Base-by-base conservation (phyloP, 2,888 invertebrate genomes). In the Netelia fuscicornis region DNA sequence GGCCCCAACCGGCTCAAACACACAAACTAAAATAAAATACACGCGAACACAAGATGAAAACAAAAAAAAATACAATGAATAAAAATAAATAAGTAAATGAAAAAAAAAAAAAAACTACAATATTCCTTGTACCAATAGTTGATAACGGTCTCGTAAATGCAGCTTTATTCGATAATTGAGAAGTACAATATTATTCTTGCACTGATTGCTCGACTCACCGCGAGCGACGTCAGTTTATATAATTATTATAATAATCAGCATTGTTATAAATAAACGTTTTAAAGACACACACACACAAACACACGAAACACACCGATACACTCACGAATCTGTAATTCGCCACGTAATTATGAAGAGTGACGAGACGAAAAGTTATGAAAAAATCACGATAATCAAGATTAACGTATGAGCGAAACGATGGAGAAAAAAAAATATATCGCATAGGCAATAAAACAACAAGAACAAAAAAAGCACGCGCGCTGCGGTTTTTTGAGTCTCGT, bases 141-240 rank as follows among this genome's bases (percentile, higher is more conserved):
- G 56, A 68, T 62, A 44, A 62, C 30, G 25, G 67, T 78, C 78
- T 62, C 68, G 78, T 68, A 58, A 74, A 83, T 56, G 74, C 83
- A 83, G 79, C 79, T 75, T 79, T 79, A 83, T 79, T 83, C 79
- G 56, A 83, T 75, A 23, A 83, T 75, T 64, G 75, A 83, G 70
- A 70, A 83, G 75, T 83, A 83, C 83, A 81, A 84, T 81, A 81
- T 81, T 68, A 70, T 77, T 77, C 67, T 71, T 37, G 58, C 64
- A 80, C 84, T 71, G 76, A 76, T 70, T 70, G 9, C 25, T 23
- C 58, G 48, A 42, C 65, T 42, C 17, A 71, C 52, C 58, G 58
- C 48, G 76, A 70, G 52, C 65, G 13, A 13, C 58, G 54, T 81
- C 77, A 67, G 76, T 72, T 75, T 72, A 72, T 68, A 74, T 81